These are phyloP conservation scores for Bombus pyrosoma DNA, from an alignment of 1,140 invertebrate genomes.

Conservation along the genomic window DNA sequence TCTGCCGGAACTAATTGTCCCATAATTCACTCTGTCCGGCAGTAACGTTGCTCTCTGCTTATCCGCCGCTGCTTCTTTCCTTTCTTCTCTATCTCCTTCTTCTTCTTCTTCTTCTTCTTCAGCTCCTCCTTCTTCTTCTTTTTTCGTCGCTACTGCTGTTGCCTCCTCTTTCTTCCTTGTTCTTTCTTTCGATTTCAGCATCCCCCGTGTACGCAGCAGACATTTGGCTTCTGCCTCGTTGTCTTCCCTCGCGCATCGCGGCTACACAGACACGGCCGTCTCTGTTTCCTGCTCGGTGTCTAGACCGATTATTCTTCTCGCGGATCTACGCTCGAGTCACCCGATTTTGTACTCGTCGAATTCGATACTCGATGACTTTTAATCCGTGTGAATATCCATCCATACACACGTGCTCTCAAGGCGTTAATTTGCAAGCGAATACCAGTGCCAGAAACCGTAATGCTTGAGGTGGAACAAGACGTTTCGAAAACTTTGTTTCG, in stretches of 20 bases:
- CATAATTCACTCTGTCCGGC: conserved; percentile 74
- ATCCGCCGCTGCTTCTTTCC: conserved; percentile 60
- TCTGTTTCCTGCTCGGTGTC: not conserved
- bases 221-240: conserved; percentile 39
- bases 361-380: not conserved
- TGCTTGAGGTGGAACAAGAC: not conserved
- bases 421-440: too few relatives aligned
- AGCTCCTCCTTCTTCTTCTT: not conserved
- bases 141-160: not conserved
- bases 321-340: not conserved
- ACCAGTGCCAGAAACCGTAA: too few relatives aligned
- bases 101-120: too few relatives aligned
- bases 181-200: conserved; percentile 1
- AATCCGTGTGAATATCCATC: too few relatives aligned
- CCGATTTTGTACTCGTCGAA: not conserved
- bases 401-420: too few relatives aligned
- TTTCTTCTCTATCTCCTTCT: conserved; percentile 7
- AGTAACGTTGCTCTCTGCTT: conserved; percentile 68
- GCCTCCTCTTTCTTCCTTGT: conserved; percentile 25
- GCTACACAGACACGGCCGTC: not conserved
- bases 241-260: not conserved
- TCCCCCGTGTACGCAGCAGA: not conserved
- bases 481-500: not conserved
- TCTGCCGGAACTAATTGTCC: conserved; percentile 78
- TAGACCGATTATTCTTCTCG: conserved; percentile 1